These are phyloP conservation scores for Amiota minor DNA, from an alignment of 2,888 invertebrate genomes.

Conservation along the genomic window DNA sequence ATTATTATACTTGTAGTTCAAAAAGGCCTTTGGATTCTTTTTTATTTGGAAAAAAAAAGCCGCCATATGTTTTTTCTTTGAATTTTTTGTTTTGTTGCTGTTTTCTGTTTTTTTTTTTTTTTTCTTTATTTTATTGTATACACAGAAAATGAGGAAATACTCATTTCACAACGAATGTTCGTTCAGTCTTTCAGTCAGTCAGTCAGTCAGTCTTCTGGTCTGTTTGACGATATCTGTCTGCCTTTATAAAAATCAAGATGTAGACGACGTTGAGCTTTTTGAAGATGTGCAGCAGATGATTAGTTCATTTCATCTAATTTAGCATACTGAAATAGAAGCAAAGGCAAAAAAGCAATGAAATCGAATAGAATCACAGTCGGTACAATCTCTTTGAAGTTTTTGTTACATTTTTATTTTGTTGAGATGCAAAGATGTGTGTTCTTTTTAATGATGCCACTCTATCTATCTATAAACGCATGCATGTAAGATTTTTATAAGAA, in stretches of 20 bases:
- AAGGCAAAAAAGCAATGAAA: not conserved
- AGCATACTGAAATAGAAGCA: conserved; percentile 21
- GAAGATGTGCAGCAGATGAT: conserved; percentile 60
- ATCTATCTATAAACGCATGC: not conserved
- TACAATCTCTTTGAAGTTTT: conserved; percentile 18
- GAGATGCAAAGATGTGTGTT: not conserved
- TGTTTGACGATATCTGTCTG: not conserved
- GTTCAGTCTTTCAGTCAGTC: not conserved
- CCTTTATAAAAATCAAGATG: not conserved
- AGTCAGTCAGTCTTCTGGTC: not conserved
- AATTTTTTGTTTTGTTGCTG: not conserved
- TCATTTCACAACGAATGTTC: no score
- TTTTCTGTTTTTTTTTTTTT: not conserved
- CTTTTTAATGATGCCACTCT: not conserved
- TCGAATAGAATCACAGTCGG: not conserved
- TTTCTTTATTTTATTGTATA: no score
- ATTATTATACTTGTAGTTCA: no score
- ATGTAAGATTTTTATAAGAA: conserved; percentile 9
- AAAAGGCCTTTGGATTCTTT: not conserved
- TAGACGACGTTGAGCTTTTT: conserved; percentile 43
- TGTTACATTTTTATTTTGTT: conserved; percentile 14
- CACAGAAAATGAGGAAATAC: no score
- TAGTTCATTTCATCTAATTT: conserved; percentile 56
- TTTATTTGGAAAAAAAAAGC: conserved; percentile 10
- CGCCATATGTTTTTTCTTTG: conserved; percentile 19